phyloP scores from a whole-genome alignment of 2,888 invertebrate species.

The Plebejus anna region DNA sequence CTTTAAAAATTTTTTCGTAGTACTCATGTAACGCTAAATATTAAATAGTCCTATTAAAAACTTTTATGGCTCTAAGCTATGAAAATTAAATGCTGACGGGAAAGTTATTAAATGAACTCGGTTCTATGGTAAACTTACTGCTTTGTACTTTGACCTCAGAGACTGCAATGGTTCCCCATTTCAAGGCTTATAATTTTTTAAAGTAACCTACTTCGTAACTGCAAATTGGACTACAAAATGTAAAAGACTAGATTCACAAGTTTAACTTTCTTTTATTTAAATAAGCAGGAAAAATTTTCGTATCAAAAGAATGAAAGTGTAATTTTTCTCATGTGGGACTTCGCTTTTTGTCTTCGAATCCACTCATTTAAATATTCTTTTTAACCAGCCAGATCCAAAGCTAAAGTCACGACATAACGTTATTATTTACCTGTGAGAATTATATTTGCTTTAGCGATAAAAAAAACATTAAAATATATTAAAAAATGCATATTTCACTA shows the following conservation, averaged over 20 bases:
- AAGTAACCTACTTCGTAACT: constrained; percentile 26
- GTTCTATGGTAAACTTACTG: constrained; percentile 32
- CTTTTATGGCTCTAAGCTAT: constrained; percentile 28
- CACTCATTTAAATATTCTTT: background rate
- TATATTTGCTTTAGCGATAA: too few relatives aligned
- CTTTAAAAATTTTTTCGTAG: background rate
- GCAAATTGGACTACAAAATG: constrained; percentile 20
- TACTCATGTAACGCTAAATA: background rate
- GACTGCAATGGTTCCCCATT: constrained; percentile 35
- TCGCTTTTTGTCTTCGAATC: background rate
- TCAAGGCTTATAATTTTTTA: constrained; percentile 27
- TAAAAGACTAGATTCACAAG: constrained; percentile 12
- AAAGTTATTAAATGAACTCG: constrained; percentile 32
- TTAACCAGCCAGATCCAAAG: background rate
- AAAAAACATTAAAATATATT: too few relatives aligned
- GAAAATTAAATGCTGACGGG: constrained; percentile 33
- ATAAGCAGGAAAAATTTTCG: constrained; percentile 2
- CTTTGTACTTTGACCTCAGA: constrained; percentile 33
- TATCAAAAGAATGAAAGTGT: constrained; percentile 4
- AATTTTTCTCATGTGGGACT: constrained; percentile 1
- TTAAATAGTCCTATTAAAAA: constrained; percentile 21
- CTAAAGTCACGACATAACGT: background rate
- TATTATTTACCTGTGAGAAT: too few relatives aligned
- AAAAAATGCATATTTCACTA: too few relatives aligned
- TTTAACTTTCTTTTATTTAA: constrained; percentile 15